phyloP scores from a whole-genome alignment of 2,113 vertebrate genomes.

The Spea multiplicata region DNA sequence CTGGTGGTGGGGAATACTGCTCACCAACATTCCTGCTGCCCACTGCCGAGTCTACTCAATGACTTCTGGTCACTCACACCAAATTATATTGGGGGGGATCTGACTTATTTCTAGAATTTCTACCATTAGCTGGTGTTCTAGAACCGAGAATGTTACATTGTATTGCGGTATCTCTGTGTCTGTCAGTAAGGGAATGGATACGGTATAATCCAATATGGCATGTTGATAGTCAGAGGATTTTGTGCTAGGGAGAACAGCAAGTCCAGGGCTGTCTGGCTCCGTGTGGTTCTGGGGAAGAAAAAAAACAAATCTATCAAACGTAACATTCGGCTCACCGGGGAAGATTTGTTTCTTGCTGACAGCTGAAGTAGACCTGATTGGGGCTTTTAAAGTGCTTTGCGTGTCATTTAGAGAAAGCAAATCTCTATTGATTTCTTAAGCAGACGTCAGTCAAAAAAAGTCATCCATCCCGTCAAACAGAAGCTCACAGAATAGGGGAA shows the following conservation, averaged over 20 bases:
- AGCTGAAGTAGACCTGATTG: conserved; percentile 31
- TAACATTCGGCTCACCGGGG: neutral
- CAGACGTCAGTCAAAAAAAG: conserved; percentile 30
- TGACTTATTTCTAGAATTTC: too few species aligned
- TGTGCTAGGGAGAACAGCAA: neutral
- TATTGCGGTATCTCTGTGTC: neutral
- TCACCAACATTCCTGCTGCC: too few species aligned
- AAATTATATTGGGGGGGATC: too few species aligned
- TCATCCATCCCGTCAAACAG: conserved; percentile 21
- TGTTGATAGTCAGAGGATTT: neutral
- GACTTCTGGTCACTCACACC: too few species aligned
- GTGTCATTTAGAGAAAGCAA: conserved; percentile 45
- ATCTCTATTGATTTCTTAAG: conserved; percentile 43
- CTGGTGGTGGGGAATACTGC: too few species aligned
- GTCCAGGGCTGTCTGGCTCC: conserved; percentile 3
- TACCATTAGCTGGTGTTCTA: neutral
- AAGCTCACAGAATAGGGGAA: neutral
- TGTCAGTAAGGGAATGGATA: neutral
- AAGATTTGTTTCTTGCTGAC: conserved; percentile 35
- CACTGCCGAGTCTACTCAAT: too few species aligned
- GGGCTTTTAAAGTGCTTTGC: conserved; percentile 15
- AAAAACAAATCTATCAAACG: neutral
- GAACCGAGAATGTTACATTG: neutral
- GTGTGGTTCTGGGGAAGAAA: neutral
- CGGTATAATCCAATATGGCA: neutral